Base-by-base conservation (phyloP, 2,888 invertebrate species). In the Cosmorhoe ocellata region DNA sequence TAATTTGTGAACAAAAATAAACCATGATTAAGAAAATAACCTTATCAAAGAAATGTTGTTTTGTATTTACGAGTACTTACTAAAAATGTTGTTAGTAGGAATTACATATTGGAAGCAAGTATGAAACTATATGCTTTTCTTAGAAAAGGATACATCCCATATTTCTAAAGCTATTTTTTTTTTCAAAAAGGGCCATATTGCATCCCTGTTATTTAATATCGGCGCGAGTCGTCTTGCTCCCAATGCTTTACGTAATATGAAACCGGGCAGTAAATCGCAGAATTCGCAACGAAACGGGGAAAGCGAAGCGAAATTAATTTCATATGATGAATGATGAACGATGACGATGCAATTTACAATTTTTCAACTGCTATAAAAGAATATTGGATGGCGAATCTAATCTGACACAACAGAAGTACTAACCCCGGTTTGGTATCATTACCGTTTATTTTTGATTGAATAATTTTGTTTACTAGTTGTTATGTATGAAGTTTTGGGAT, bases 311-410 rank as follows among this genome's bases (percentile, higher is more conserved):
- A 79, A 84, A 87, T 88, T 89, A 89, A 89, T 88, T 82, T 61
- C 77, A 76, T 61, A 81, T 89, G 88, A 90, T 89, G 87, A 84
- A 89, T 83, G 84, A 85, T 86, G 87, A 84, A 74, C 71, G 84
- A 84, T 88, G 83, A 79, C 76, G 76, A 70, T 80, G 81, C 81
- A 81, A 84, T 87, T 84, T 82, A 67, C 77, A 78, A 73, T 79
- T 81, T 66, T 66, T 83, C 68, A 71, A 76, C 64, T 68, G 68
- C 63, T 70, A 67, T 72, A 66, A 65, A 66, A 66, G 58, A 64
- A 71, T 68, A 70, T 70, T 64, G 71, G 42, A 61, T 53, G 59
- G 59, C 57, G 59, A 64, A 67, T 67, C 62, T 63, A 51, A 54
- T 63, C 51, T 60, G 63, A 63, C 61, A 64, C 42, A 27, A 27